Base-by-base conservation (phyloP, 2,888 invertebrate genomes). In the Apodemia mormo region DNA sequence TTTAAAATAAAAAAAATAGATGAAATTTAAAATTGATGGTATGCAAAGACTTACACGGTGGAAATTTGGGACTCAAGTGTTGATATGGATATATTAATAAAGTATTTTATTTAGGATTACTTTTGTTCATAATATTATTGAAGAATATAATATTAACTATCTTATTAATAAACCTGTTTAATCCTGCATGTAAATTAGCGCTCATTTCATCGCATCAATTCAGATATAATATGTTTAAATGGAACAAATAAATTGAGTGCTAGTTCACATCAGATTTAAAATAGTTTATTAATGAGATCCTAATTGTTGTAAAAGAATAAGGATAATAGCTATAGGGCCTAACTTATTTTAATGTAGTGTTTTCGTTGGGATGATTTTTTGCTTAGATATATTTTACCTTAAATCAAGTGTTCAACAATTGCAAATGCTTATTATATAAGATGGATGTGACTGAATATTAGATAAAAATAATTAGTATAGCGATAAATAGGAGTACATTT, bases 371-470 rank as follows among this genome's bases (percentile, higher is more conserved):
- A 56, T 56, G 0, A 30, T 58, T 58, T 45, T 9, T 58, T 12
- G 30, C 30, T 30, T 58, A 58, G 58, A 61, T 64, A 64, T 49
- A 29, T 64, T 68, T 65, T 68, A 40, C 4, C 52, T 56, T 56
- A 29, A 69, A 69, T 77, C 77, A 81, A 80, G 84, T 86, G 86
- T 89, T 89, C 85, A 87, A 83, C 85, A 87, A 45, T 45, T 45
- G 45, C 45, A 45, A 73, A 74, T 84, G 87, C 81, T 85, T 89
- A 87, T 89, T 89, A 83, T 86, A 84, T 86, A 86, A 86, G 80
- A 87, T 87, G 83, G 87, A 90, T 88, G 89, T 90, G 92, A 92
- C 92, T 92, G 92, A 92, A 87, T 86, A 82, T 81, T 90, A 90
- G 83, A 78, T 86, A 88, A 85, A 45, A 76, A 80, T 85, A 82